These are phyloP conservation scores for Eupithecia exiguata DNA, from an alignment of 2,888 invertebrate species.

Conservation along the genomic window DNA sequence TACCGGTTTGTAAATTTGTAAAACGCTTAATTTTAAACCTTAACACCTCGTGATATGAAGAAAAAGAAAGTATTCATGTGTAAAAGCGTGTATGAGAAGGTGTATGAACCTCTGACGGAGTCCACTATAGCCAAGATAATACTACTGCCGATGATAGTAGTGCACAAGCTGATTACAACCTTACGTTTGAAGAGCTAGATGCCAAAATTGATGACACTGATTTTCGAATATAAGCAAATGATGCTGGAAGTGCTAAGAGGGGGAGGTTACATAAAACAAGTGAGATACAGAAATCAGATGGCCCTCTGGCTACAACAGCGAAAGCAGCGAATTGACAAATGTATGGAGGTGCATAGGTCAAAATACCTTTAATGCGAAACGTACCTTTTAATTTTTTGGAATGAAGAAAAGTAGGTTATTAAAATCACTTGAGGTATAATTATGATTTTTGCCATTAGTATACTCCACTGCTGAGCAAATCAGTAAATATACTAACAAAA, in stretches of 20 bases:
- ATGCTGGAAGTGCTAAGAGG: constrained; percentile 47
- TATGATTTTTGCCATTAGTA: not conserved
- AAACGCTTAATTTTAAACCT: constrained; percentile 49
- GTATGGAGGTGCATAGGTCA: constrained; percentile 51
- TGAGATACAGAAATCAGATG: constrained; percentile 67
- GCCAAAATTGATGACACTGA: constrained; percentile 14
- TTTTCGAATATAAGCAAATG: constrained; percentile 22
- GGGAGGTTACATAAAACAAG: constrained; percentile 75
- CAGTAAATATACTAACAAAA: not conserved
- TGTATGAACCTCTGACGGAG: constrained; percentile 59
- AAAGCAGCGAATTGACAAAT: constrained; percentile 70
- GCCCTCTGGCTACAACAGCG: constrained; percentile 69
- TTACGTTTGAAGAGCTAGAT: constrained; percentile 38
- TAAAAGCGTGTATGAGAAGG: constrained; percentile 46
- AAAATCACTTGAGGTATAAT: not conserved
- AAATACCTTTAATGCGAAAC: constrained; percentile 43
- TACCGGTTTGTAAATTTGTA: constrained; percentile 51
- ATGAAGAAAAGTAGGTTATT: not conserved
- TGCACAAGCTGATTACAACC: constrained; percentile 42
- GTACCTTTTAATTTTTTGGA: not conserved
- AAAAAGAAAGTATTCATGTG: constrained; percentile 41
- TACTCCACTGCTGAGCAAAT: not conserved
- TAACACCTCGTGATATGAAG: constrained; percentile 48
- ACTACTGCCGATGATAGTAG: constrained; percentile 26
- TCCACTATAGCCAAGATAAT: constrained; percentile 52